Base-by-base conservation (phyloP, 2,797 vertebrate genomes). In the Acestrorhynchus altus region DNA sequence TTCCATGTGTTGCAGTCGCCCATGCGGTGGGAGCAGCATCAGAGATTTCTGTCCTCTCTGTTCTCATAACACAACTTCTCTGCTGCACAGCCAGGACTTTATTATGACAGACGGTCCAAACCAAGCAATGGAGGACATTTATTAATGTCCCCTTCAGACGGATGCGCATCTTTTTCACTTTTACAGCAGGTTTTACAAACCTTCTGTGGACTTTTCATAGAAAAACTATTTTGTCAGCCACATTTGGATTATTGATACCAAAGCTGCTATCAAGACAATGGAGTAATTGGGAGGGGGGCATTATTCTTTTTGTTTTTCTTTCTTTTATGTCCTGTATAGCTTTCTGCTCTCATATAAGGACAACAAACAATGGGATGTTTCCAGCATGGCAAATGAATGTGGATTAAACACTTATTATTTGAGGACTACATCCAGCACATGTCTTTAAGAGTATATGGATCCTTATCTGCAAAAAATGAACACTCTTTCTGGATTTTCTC, bases 71-170 rank as follows among this genome's bases (percentile, higher is more conserved):
- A 0, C 92, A 95, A 81, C 92, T 93, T 81, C 89, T 97, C 69
- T 94, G 95, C 74, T 91, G 97, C 94, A 97, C 95, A 93, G 93
- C 94, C 46, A 91, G 94, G 84, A 95, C 93, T 82, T 92, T 94
- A 82, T 95, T 99, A 97, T 99, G 97, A 98, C 96, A 90, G 94
- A 91, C 88, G 87, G 83, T 69, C 81, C 78, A 72, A 87, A 71
- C 83, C 81, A 84, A 16, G 69, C 5, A 87, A 86, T 89, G 87
- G 24, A 42, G 35, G 63, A 15, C 65, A 64, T 51, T 28, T 70
- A 8, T 40, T 63, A 57, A 72, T 31, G 64, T 51, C 40, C 35
- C 44, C 66, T 31, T 40, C 67, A 66, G 47, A 63, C 46, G 74
- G n/a, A 68, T 63, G 39, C 9, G 35, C 51, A 26, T 79, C 61